A percentile compares a stretch with the other conserved stretches of the same genome.
phyloP scores from a whole-genome alignment of 2,797 vertebrate genomes.

The Enteromius fasciolatus region DNA sequence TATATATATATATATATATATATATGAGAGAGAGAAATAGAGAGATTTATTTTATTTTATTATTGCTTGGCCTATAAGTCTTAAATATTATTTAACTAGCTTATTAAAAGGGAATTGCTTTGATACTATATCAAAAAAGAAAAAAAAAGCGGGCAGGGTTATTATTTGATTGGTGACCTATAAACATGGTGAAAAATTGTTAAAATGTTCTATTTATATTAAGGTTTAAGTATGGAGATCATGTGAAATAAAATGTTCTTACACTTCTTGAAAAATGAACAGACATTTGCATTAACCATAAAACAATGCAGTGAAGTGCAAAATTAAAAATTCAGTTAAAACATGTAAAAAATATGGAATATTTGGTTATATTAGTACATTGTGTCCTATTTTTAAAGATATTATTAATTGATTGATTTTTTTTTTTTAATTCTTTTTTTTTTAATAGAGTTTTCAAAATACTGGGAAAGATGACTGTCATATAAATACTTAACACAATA shows the following conservation, averaged over 20 bases:
- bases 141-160: not conserved
- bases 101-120: too few species aligned
- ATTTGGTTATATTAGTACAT: not conserved
- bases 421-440: too few species aligned
- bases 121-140: too few species aligned
- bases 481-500: not conserved
- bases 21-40: too few species aligned
- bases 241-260: not conserved
- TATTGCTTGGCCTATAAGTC: too few species aligned
- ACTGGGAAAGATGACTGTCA: not conserved
- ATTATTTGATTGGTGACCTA: not conserved
- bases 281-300: not conserved
- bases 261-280: too few species aligned
- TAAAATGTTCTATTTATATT: not conserved
- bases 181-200: not conserved
- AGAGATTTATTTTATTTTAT: too few species aligned
- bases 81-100: too few species aligned
- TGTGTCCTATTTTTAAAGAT: too few species aligned
- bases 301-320: not conserved
- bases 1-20: too few species aligned
- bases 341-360: not conserved
- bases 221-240: not conserved
- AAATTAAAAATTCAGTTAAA: not conserved
- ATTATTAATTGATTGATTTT: too few species aligned
- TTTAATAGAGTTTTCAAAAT: not conserved